Percentiles rank a stretch among this genome's conserved stretches.
These are phyloP conservation scores for Anisognathus igniventris DNA, from an alignment of 2,797 vertebrate species.

Conservation along the genomic window DNA sequence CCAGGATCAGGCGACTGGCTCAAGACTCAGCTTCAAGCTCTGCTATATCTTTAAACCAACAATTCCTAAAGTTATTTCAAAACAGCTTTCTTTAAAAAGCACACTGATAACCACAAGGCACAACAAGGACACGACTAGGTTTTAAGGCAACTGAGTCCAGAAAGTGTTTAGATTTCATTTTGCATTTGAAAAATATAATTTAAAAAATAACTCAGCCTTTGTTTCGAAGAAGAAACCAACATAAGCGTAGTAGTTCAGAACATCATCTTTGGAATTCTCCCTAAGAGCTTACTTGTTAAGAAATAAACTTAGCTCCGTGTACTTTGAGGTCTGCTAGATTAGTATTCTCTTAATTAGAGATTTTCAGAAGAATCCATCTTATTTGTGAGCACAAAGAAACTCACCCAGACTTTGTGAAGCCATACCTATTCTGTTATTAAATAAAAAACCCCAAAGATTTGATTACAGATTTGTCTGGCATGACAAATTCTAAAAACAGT, in stretches of 20 bases:
- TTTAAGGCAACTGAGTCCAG: neutral
- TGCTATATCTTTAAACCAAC: neutral
- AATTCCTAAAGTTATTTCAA: neutral
- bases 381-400: neutral
- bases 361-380: neutral
- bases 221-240: neutral
- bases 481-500: slow-evolving; percentile 26
- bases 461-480: slow-evolving; percentile 46
- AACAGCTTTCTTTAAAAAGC: neutral
- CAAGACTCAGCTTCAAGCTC: neutral
- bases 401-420: slow-evolving; percentile 15
- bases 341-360: slow-evolving; percentile 2
- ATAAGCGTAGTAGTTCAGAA: neutral
- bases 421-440: slow-evolving; percentile 30
- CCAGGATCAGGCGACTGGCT: neutral
- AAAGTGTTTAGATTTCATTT: neutral
- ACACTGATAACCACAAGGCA: neutral
- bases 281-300: neutral
- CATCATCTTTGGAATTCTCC: neutral
- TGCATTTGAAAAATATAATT: neutral
- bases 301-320: neutral
- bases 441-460: neutral
- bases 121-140: neutral
- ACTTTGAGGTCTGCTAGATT: neutral
- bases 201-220: neutral